Evolutionary conservation across 2,797 vertebrate genomes (phyloP).

Genomic region (Echiichthys vipera): DNA sequence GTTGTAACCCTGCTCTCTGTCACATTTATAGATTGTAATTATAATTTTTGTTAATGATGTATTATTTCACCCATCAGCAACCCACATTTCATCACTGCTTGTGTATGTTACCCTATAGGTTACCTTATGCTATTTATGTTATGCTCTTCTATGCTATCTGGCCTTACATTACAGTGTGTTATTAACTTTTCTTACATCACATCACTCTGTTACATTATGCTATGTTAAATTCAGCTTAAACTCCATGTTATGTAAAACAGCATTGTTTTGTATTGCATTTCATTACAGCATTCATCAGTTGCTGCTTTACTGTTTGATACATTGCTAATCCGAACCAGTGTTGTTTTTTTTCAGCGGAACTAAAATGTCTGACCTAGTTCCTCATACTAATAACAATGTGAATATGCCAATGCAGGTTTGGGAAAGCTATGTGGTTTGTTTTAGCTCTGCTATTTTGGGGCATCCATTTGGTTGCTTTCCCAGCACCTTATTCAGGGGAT

Average conservation of each 20-base stretch:
- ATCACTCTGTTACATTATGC: not conserved
- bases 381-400: constrained; percentile 40
- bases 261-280: not conserved
- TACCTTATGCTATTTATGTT: not conserved
- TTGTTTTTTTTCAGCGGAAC: not conserved
- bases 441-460: constrained; percentile 45
- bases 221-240: not conserved
- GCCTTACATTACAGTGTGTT: not conserved
- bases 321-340: constrained; percentile 32
- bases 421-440: constrained; percentile 41
- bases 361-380: constrained; percentile 53
- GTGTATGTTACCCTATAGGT: not conserved
- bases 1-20: too few relatives aligned
- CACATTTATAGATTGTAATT: too few relatives aligned
- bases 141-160: not conserved
- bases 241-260: not conserved
- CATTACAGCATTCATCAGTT: constrained; percentile 5
- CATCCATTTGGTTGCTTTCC: constrained; percentile 47
- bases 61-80: too few relatives aligned
- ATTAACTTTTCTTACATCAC: constrained; percentile 9
- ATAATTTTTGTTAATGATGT: too few relatives aligned
- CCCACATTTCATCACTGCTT: not conserved
- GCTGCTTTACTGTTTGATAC: constrained; percentile 14
- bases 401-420: constrained; percentile 31
- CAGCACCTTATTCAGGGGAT: constrained; percentile 36